Base-by-base conservation (phyloP, 2,888 invertebrate genomes). In the Microctonus hyperodae region DNA sequence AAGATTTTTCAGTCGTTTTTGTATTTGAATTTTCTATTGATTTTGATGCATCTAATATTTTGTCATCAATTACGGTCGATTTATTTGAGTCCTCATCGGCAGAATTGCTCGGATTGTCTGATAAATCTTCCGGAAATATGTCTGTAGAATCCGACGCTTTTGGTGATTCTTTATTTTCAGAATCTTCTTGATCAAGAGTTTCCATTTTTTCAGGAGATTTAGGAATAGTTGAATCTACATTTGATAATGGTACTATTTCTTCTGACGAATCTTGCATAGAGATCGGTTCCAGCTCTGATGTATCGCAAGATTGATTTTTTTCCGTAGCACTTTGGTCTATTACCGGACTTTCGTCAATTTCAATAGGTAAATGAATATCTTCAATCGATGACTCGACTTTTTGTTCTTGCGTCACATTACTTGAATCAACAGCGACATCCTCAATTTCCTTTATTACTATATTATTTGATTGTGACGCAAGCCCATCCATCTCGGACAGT, bases 11-110 rank as follows among this genome's bases (percentile, higher is more conserved):
- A 10, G 23, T 1, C 16, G 48, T 40, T 50, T 61, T 61, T 6
- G 11, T n/a, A n/a, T 16, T 5, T 13, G 23, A 1, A 20, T 35
- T 20, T 59, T 35, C 56, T 6, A 50, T 13, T 20, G 73, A 72
- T 44, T 74, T 76, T 6, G 73, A 70, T 3, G 73, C 74, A 44
- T 78, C 79, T 2, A 69, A 76, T 9, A 69, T 64, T 56, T 70
- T 70, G 50, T 78, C 76, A 51, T 78, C 77, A 13, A 75, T 76
- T 9, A 76, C 72, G 75, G 75, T 79, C 16, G 75, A 70, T 50
- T 75, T 75, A 65, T 76, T 78, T 3, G 74, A 78, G 55, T 76
- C 74, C 55, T 73, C 72, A 69, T 70, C 73, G 10, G 48, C 66
- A 31, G 73, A 72, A 48, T 72, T 72, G 16, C 51, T 65, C 33